phyloP scores from a whole-genome alignment of 2,888 invertebrate species.

The Leptopterna dolabrata region DNA sequence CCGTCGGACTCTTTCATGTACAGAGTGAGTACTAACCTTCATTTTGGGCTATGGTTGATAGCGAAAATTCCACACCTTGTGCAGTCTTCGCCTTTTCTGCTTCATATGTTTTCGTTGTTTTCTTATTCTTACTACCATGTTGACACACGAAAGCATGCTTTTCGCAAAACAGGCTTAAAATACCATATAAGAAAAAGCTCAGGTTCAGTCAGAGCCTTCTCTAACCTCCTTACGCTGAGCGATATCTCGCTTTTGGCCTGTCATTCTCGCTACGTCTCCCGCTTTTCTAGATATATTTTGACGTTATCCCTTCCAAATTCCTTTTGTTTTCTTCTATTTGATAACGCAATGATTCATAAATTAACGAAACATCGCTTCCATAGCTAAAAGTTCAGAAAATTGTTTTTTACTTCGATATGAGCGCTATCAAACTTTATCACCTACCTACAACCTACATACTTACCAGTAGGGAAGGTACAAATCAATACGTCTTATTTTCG shows the following conservation, averaged over 20 bases:
- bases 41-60: slow-evolving; percentile 24
- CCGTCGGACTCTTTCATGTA: slow-evolving; percentile 95
- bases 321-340: background rate
- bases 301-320: background rate
- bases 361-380: background rate
- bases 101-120: background rate
- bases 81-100: slow-evolving; percentile 1
- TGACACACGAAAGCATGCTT: background rate
- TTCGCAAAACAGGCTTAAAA: no score
- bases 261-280: background rate
- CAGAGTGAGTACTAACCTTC: slow-evolving; percentile 82
- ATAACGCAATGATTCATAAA: background rate
- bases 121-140: background rate
- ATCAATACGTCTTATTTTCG: slow-evolving; percentile 38
- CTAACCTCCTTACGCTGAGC: slow-evolving; percentile 41
- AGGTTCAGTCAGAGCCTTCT: background rate
- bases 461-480: slow-evolving; percentile 48
- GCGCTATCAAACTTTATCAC: slow-evolving; percentile 53
- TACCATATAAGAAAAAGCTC: background rate
- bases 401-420: background rate
- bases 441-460: slow-evolving; percentile 54
- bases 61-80: slow-evolving; percentile 6
- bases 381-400: background rate
- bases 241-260: slow-evolving; percentile 14
- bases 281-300: background rate